Conservation (phyloP, 2,797 vertebrate genomes). For the Taenioides sp. region DNA sequence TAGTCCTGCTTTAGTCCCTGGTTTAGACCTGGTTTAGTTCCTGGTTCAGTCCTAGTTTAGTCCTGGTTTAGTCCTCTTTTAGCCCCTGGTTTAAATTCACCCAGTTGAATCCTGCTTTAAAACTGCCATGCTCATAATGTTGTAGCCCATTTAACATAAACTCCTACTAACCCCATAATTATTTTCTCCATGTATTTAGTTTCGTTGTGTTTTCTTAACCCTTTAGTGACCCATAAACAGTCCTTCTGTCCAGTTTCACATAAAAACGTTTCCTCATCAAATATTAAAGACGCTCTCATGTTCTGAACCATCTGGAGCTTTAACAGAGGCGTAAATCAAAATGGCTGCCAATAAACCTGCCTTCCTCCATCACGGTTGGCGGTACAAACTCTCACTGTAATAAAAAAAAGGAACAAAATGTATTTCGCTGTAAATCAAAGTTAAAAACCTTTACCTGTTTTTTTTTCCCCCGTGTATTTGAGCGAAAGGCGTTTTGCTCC, state of each 20-base stretch:
- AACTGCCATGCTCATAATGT: not conserved
- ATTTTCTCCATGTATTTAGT: not conserved
- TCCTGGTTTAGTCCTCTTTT: too few species aligned
- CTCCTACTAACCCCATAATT: not conserved
- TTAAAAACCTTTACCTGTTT: too few species aligned
- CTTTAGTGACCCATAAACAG: not conserved
- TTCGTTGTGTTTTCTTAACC: not conserved
- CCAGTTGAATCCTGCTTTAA: not conserved
- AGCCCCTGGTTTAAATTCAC: too few species aligned
- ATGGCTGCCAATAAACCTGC: not conserved
- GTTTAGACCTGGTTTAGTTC: not conserved
- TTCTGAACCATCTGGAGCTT: not conserved
- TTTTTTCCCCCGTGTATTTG: too few species aligned
- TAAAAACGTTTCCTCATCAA: not conserved
- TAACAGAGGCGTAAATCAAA: not conserved
- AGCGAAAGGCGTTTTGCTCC: too few species aligned
- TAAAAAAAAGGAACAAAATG: not conserved
- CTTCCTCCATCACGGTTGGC: not conserved
- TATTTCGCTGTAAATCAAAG: not conserved
- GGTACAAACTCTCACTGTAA: not conserved
- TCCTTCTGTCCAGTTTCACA: not conserved
- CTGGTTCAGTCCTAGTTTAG: too few species aligned
- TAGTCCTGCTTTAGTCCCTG: too few species aligned
- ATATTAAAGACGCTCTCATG: conserved; percentile 1
- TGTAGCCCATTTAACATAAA: not conserved